Percentiles rank a stretch among this genome's conserved stretches.
Conservation (phyloP, 2,113 vertebrate species). For the Dicerorhinus sumatrensis region DNA sequence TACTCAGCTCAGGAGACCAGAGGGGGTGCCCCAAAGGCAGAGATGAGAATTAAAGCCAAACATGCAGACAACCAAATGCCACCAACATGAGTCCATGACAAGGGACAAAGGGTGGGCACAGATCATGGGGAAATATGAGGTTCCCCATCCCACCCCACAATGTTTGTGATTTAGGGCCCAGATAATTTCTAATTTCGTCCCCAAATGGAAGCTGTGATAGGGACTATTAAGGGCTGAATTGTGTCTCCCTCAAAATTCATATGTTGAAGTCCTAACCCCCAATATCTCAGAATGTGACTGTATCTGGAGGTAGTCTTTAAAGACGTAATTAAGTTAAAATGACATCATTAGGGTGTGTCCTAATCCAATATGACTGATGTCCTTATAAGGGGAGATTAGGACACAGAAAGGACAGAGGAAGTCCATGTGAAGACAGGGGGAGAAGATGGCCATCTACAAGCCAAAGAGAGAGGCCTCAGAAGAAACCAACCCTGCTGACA, state of each 20-base stretch:
- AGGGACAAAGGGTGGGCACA: not conserved
- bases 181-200: not conserved
- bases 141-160: too few relatives aligned
- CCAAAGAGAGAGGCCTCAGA: not conserved
- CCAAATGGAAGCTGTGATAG: not conserved
- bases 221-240: not conserved
- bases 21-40: not conserved
- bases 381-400: not conserved
- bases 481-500: fast-evolving
- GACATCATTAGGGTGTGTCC: not conserved
- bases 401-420: not conserved
- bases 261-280: not conserved
- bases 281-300: not conserved
- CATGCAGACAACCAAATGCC: not conserved
- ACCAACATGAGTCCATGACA: not conserved
- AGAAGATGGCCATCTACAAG: not conserved
- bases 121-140: fast-evolving
- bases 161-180: not conserved
- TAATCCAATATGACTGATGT: not conserved
- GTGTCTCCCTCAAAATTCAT: not conserved
- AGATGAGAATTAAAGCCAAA: not conserved
- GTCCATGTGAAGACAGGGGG: not conserved
- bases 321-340: not conserved
- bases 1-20: not conserved
- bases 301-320: not conserved